Evolutionary conservation across 2,797 vertebrate species (phyloP), one percentile per base, ranked within the genome.

Genomic region (Manis crassicaudata): DNA sequence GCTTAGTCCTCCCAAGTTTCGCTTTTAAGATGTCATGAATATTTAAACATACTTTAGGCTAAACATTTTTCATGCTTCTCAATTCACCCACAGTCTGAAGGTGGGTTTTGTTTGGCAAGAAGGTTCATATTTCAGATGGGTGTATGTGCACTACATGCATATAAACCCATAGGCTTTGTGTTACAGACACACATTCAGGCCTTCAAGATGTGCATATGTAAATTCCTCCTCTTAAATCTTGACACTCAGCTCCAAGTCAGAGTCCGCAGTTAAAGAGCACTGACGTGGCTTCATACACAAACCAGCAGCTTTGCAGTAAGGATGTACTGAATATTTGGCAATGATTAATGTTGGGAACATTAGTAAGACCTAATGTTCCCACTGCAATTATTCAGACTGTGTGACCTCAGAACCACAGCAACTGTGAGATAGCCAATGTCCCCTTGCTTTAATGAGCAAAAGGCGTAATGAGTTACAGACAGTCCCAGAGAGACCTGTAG

Each of bases 11-110:
- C 80, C 84, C 89, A 80, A 95, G 83, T 76, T 96, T 92, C 54
- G 80, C 96, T 97, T 96, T 96, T 95, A 95, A 97, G 96, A 87
- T 1, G 1, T 85, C 75, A 97, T 97, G 90, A 97, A 97, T 97
- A 97, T 97, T 96, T 95, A 98, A 98, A 96, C 60, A 96, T 14
- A 89, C 94, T 97, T 92, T 70, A 89, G 91, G 95, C 95, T 87
- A 97, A 96, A 96, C 73, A 95, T 96, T 93, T 94, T 96, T 97
- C 86, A 94, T 25, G 62, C 72, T 86, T 96, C 80, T 94, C 63
- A 87, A 89, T 94, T 92, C 77, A 97, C 37, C 88, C 84, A 93
- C 32, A 73, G 89, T 93, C 70, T 80, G 63, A 93, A 96, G 92
- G 83, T 95, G 58, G 76, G 67, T 90, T 96, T 93, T 95, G 79